These are phyloP conservation scores for Drosophila testacea DNA, from an alignment of 2,888 invertebrate species.

Conservation along the genomic window DNA sequence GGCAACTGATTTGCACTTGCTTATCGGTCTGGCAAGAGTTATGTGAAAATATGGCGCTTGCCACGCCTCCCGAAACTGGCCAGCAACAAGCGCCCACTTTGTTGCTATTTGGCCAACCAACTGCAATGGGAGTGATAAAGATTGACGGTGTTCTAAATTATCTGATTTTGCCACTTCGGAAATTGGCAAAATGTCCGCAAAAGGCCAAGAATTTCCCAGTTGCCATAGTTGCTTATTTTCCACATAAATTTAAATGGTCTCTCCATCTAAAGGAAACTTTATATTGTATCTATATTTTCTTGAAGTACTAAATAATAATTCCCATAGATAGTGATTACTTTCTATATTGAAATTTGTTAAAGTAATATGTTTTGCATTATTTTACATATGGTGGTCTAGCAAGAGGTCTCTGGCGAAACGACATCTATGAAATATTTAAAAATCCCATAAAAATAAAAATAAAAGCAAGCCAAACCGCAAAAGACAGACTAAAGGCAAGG, in stretches of 20 bases:
- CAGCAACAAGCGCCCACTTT: conserved; percentile 34
- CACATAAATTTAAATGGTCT: background rate
- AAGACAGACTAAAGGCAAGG: conserved; percentile 53
- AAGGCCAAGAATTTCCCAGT: conserved; percentile 31
- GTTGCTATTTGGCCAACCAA: conserved; percentile 61
- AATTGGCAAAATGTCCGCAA: conserved; percentile 80
- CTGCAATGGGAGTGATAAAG: conserved; percentile 75
- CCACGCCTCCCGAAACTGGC: conserved; percentile 52
- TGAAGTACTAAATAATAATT: background rate
- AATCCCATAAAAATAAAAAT: conserved; percentile 60
- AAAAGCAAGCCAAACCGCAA: conserved; percentile 39
- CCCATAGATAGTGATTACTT: background rate
- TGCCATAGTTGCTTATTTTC: background rate
- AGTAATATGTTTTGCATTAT: conserved; percentile 29
- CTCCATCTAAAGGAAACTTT: background rate
- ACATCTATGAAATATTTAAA: conserved; percentile 69
- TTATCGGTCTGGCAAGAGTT: conserved; percentile 62
- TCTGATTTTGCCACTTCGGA: conserved; percentile 83
- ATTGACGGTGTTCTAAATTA: conserved; percentile 83
- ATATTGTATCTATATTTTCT: background rate
- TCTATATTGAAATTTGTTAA: conserved; percentile 1
- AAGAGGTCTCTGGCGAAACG: conserved; percentile 8
- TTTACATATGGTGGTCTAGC: conserved; percentile 7
- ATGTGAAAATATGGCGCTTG: conserved; percentile 50
- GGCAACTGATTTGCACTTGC: conserved; percentile 77